phyloP scores from a whole-genome alignment of 2,113 vertebrate genomes.

The Micronisus gabar region DNA sequence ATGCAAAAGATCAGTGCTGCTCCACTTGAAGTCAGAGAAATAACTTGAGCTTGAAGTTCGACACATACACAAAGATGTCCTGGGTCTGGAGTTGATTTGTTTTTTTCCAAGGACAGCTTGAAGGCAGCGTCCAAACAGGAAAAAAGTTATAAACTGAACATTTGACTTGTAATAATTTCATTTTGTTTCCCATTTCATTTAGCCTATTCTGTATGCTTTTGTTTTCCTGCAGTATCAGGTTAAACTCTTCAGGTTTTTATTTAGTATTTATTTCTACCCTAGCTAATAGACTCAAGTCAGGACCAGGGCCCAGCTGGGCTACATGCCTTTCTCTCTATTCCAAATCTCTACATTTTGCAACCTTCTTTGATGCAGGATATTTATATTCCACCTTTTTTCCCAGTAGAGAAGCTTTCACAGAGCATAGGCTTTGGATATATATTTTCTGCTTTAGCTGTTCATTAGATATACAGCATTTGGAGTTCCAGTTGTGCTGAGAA shows the following conservation, averaged over 20 bases:
- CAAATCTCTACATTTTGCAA: not conserved
- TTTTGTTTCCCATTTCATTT: not conserved
- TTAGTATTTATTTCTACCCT: not conserved
- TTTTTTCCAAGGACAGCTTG: not conserved
- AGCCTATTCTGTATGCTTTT: not conserved
- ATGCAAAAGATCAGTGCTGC: constrained; percentile 50
- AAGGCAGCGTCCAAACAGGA: not conserved
- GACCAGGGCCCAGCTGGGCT: not conserved
- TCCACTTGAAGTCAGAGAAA: constrained; percentile 23
- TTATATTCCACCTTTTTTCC: constrained; percentile 29
- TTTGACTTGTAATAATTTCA: not conserved
- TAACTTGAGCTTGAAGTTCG: constrained; percentile 22
- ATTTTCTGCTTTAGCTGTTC: constrained; percentile 40
- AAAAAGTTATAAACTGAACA: not conserved
- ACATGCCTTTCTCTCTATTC: not conserved
- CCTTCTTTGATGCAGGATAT: not conserved
- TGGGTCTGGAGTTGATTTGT: constrained; percentile 1
- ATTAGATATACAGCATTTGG: not conserved
- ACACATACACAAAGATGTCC: not conserved
- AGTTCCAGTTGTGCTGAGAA: constrained; percentile 33
- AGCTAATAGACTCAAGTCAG: not conserved
- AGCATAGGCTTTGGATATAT: not conserved
- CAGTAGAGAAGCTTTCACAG: not conserved
- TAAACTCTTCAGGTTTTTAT: not conserved
- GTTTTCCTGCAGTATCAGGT: not conserved